Evolutionary conservation across 2,888 invertebrate genomes (phyloP).

Genomic region (Catocala sponsa): DNA sequence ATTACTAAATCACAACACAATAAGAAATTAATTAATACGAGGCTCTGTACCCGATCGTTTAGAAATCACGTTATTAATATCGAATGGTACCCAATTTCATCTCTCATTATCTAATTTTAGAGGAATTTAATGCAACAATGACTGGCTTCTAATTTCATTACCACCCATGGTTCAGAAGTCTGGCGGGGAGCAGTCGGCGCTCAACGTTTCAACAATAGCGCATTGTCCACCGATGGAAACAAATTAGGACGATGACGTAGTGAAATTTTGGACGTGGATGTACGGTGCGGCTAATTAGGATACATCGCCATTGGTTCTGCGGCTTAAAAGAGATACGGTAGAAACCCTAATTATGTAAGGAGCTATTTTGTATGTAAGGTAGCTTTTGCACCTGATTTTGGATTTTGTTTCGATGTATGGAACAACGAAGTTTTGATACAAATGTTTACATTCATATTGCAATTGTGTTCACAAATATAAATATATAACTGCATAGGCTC

Average conservation of each 20-base stretch:
- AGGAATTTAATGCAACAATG: constrained; percentile 83
- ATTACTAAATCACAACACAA: constrained; percentile 33
- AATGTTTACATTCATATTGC: too few relatives aligned
- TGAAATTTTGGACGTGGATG: constrained; percentile 56
- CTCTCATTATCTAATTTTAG: constrained; percentile 75
- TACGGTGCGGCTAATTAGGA: constrained; percentile 59
- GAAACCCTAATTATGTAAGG: constrained; percentile 8
- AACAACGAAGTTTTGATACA: too few relatives aligned
- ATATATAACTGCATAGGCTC: too few relatives aligned
- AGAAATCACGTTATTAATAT: constrained; percentile 60
- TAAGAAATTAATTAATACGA: constrained; percentile 38
- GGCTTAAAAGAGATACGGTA: constrained; percentile 12
- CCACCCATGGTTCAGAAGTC: constrained; percentile 72
- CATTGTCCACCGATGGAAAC: constrained; percentile 76
- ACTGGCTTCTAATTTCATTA: constrained; percentile 82
- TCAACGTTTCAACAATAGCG: constrained; percentile 65
- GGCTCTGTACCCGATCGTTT: constrained; percentile 41
- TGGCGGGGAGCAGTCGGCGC: constrained; percentile 43
- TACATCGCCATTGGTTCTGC: constrained; percentile 35
- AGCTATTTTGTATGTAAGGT: constrained; percentile 1
- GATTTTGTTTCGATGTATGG: too few relatives aligned
- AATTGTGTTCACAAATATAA: too few relatives aligned
- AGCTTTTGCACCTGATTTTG: too few relatives aligned
- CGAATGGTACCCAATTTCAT: constrained; percentile 59
- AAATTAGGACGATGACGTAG: constrained; percentile 78